Base-by-base conservation (phyloP, 2,888 invertebrate species). In the Melanophora roralis region DNA sequence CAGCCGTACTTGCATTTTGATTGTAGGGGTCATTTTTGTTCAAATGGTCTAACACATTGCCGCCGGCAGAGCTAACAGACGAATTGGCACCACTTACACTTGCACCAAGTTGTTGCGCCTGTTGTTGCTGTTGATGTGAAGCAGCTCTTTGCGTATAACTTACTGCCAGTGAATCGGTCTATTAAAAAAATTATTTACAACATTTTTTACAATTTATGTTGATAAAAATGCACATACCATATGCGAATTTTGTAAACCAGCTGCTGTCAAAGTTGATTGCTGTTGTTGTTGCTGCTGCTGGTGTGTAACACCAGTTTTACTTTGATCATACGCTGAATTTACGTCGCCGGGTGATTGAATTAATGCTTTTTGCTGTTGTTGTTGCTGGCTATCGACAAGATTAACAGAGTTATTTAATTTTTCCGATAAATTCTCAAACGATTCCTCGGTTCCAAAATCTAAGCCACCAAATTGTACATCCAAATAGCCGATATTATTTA, bases 401-500 rank as follows among this genome's bases (percentile, higher is more conserved):
- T 84, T 83, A 11, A 87, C 86, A 27, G 87, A 84, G n/a, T 88
- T 82, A 76, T 87, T 88, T 79, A 90, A 90, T 81, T 90, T 90
- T 78, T 90, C 90, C 4, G 89, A 88, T 79, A 89, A 74, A 23
- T 88, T 84, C 79, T 90, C 90, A 62, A 90, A 89, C 6, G 88
- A 84, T 23, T 90, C 90, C 55, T 90, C 90, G 12, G 92, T 91
- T 81, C 93, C 93, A 85, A 94, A 93, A 85, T 97, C 97, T 84
- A 97, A 91, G 2, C 95, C 97, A 36, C 97, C 97, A 90, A 98
- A 98, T 91, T 98, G 97, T 82, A 98, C 97, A 91, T 98, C 98
- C 84, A 98, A 92, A 89, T 94, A 94, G 82, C 92, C 93, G 83
- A 94, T 93, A 82, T 93, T 93, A 78, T 93, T 93, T 12, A 93